phyloP scores from a whole-genome alignment of 2,113 vertebrate genomes.

The Columba janthina region DNA sequence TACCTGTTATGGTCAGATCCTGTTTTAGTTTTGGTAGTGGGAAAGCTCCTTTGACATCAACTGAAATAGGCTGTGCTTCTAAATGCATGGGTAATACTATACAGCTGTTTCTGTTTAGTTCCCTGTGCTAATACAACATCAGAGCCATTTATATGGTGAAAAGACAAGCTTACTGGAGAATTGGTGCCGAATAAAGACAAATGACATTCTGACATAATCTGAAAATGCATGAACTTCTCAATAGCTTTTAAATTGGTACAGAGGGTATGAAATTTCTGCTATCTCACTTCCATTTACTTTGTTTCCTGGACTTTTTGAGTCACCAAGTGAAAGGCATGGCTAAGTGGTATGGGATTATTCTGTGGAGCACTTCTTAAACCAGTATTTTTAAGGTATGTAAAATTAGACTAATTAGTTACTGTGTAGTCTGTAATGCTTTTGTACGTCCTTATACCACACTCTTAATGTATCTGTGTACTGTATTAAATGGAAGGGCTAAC shows the following conservation, averaged over 20 bases:
- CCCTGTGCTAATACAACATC: background rate
- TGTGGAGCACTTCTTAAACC: background rate
- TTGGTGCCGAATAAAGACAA: constrained; percentile 23
- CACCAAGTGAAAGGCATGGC: background rate
- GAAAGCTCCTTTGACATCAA: background rate
- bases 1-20: background rate
- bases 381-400: background rate
- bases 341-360: background rate
- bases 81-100: background rate
- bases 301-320: background rate
- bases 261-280: background rate
- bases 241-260: background rate
- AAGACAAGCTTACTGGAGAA: background rate
- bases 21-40: background rate
- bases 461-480: background rate
- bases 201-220: background rate
- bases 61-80: constrained; percentile 18
- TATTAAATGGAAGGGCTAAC: background rate
- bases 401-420: background rate
- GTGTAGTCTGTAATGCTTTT: background rate
- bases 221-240: constrained; percentile 25
- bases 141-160: background rate
- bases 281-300: background rate
- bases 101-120: background rate
- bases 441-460: background rate